Percentiles rank a stretch among this genome's conserved stretches.
phyloP scores from a whole-genome alignment of 2,797 vertebrate species.

The Cynopterus sphinx region DNA sequence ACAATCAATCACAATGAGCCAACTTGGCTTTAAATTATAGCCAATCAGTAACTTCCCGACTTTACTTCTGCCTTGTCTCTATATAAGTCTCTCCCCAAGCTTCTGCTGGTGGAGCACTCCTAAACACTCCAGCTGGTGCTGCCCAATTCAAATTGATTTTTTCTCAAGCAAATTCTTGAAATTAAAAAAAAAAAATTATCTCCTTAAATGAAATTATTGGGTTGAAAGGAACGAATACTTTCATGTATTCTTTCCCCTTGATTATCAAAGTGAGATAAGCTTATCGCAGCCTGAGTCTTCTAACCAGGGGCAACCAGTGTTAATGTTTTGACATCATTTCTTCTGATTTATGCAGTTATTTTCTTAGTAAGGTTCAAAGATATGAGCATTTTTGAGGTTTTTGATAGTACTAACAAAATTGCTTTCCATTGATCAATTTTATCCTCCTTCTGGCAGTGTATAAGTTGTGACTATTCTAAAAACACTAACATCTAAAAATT shows the following conservation, averaged over 20 bases:
- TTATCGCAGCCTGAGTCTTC: constrained; percentile 21
- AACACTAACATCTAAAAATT: constrained; percentile 27
- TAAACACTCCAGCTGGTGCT: neutral
- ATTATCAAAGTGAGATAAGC: constrained; percentile 51
- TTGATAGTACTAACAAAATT: constrained; percentile 37
- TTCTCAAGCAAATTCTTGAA: neutral
- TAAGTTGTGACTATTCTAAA: constrained; percentile 10
- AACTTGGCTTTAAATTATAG: neutral
- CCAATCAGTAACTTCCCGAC: neutral
- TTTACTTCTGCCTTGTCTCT: neutral
- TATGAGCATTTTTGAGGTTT: constrained; percentile 45
- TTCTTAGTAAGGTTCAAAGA: constrained; percentile 23
- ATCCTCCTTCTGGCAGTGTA: neutral
- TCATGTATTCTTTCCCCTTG: constrained; percentile 18
- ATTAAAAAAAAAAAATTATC: neutral
- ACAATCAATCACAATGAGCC: neutral
- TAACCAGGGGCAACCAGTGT: neutral
- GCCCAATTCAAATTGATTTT: neutral
- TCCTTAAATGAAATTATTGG: constrained; percentile 41
- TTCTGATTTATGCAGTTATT: constrained; percentile 32
- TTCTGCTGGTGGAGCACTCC: neutral
- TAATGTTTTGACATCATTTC: constrained; percentile 43
- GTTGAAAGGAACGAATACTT: constrained; percentile 36
- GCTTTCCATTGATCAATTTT: constrained; percentile 15
- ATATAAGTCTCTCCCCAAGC: neutral